Percentiles rank a stretch among this genome's conserved stretches.
These are phyloP conservation scores for Hydrolagus colliei DNA, from an alignment of 2,797 vertebrate genomes.

Conservation along the genomic window DNA sequence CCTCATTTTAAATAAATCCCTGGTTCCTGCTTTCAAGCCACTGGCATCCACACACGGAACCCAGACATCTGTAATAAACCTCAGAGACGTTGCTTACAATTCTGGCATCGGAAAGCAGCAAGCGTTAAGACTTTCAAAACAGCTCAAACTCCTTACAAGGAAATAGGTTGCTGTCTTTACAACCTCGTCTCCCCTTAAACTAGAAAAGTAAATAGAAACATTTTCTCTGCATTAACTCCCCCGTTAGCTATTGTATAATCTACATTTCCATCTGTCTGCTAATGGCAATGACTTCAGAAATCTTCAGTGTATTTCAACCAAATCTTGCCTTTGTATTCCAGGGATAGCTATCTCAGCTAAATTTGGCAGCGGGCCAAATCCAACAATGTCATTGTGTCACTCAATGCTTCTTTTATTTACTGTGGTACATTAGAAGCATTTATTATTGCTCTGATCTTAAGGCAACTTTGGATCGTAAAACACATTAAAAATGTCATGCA, in stretches of 20 bases:
- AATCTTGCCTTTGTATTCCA: neutral
- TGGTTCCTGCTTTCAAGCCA: neutral
- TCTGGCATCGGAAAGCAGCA: neutral
- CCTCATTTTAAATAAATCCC: neutral
- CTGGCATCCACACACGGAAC: neutral
- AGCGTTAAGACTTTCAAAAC: neutral
- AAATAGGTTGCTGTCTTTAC: neutral
- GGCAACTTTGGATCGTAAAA: neutral
- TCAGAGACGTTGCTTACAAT: neutral
- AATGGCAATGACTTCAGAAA: neutral
- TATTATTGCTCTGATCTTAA: constrained; percentile 10
- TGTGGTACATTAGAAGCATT: neutral
- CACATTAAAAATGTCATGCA: neutral
- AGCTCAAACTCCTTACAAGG: neutral
- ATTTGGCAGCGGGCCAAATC: neutral
- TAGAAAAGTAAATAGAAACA: neutral
- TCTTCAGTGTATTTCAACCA: neutral
- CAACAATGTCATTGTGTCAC: neutral
- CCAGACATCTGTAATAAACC: neutral
- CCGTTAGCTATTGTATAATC: neutral
- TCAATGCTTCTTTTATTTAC: neutral
- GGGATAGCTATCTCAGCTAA: no score
- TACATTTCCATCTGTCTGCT: neutral
- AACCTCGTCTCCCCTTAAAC: neutral
- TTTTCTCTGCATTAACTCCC: neutral